Evolutionary conservation across 2,888 invertebrate species (phyloP), one percentile per base, ranked within the genome.

Genomic region (Cantharis rustica): DNA sequence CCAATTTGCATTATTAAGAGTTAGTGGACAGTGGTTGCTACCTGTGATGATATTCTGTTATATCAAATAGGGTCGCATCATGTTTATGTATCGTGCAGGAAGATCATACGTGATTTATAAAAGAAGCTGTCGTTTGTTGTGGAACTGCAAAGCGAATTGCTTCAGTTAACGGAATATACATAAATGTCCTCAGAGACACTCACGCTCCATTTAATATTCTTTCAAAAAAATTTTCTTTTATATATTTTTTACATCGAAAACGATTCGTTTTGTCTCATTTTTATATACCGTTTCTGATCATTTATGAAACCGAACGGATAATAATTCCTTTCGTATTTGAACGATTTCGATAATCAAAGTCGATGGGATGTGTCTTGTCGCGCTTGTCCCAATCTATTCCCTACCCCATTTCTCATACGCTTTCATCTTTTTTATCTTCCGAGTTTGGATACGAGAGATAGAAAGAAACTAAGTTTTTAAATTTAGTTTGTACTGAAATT

Each of bases 401-500:
- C 75, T 75, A 69, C 71, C 75, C 80, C 78, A 79, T 79, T 74
- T 79, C 81, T 79, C 81, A 78, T 82, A 81, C 77, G 81, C 83
- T 82, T 83, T 84, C 83, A 83, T 83, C 83, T 83, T 84, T 80
- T 81, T 83, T 79, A 80, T 84, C 82, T 78, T 78, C 77, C 71
- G 79, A 75, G 81, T 80, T 76, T 77, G 81, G 75, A 75, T 68
- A 16, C 75, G 75, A 75, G 72, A 73, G 80, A 78, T 80, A 81
- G 82, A 84, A 84, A 83, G 84, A 85, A 86, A 86, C 83, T 85
- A 83, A 85, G 84, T 86, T 86, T 84, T 86, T 84, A 86, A 87
- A 87, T 86, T 86, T 85, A 85, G 86, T 86, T 87, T 86, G 84
- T 83, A 84, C 81, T 81, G 85, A 84, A 85, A 86, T 84, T 85